Base-by-base conservation (phyloP, 2,888 invertebrate species). In the Sesamia inferens region DNA sequence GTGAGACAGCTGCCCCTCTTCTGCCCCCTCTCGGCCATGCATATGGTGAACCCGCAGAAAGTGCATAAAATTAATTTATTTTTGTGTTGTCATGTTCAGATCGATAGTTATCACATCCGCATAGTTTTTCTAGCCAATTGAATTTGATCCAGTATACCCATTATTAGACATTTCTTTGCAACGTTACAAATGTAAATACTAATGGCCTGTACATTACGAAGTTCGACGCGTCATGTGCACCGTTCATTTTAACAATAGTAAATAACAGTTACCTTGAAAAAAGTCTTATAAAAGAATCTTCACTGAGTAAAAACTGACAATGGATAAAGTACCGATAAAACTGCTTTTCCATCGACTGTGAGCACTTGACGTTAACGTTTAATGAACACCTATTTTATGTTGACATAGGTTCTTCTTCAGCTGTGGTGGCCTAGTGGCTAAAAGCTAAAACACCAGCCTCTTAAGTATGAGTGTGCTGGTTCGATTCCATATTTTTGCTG, bases 211-310 rank as follows among this genome's bases (percentile, higher is more conserved):
- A n/a, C 14, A 55, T 31, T 55, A 8, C n/a, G n/a, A 10, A 31
- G 7, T 16, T 16, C 51, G 57, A 16, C 51, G 14, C 62, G 24
- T 55, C 24, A 55, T 44, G n/a, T 31, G 51, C 61, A 66, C 78
- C 83, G 83, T 79, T 79, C 72, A 44, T 57, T 71, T 58, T 31
- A 63, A 82, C 82, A 82, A 77, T 77, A 66, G 61, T 19, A 66
- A 65, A 57, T 19, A 79, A 71, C 67, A 68, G 79, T 72, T 55
- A 68, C 48, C 57, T 79, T 71, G 44, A 71, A 83, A 83, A 82
- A 79, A 54, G 44, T 51, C 16, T 55, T 24, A 39, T 65, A 44
- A 59, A 59, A 65, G 82, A 62, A 65, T 69, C 65, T 75, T 48
- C 14, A 57, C 39, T 47, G 5, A 44, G 61, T 31, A 82, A 77